Evolutionary conservation across 2,797 vertebrate species (phyloP), one percentile per base, ranked within the genome.

Genomic region (Atherinosoma microstoma): DNA sequence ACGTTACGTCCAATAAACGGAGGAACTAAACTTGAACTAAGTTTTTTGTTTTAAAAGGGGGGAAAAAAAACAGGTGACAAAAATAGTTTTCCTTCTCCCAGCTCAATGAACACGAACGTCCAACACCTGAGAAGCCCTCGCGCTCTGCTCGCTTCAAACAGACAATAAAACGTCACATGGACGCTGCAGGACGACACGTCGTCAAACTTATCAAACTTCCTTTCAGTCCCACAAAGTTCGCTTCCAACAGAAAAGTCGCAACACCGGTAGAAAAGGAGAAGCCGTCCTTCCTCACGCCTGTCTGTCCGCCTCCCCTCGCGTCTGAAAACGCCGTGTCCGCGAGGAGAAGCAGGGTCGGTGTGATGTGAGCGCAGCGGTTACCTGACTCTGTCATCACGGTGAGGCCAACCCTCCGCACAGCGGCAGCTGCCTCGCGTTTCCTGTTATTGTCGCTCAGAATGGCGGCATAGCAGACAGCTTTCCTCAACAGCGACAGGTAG

Each of bases 361-460:
- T 69, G 86, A 20, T 45, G 42, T 7, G 42, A 18, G 42, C 64
- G 76, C 72, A 70, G 29, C 16, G 82, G 89, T 91, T 94, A 92
- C 91, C 93, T 93, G 92, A 92, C 88, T 91, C 91, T 86, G 78
- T 83, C 75, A 62, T 76, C 67, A 64, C 73, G 2, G 76, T 13
- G 83, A 80, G 90, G 76, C 82, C 89, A 82, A 49, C 84, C 87
- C 89, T 85, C 84, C 81, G 35, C 51, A 58, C 82, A 15, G 30
- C 82, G 10, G 13, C 67, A 12, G 73, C 79, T 9, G 64, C 80
- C 68, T 86, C 80, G 66, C 36, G 89, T 83, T 90, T 90, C 89
- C 90, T 90, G 87, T 87, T 90, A 81, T 74, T 80, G 75, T 76
- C 58, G 51, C 56, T 29, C 16, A 4, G 36, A 64, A 11, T 58